Evolutionary conservation across 2,888 invertebrate genomes (phyloP).

Genomic region (Volucella bombylans): DNA sequence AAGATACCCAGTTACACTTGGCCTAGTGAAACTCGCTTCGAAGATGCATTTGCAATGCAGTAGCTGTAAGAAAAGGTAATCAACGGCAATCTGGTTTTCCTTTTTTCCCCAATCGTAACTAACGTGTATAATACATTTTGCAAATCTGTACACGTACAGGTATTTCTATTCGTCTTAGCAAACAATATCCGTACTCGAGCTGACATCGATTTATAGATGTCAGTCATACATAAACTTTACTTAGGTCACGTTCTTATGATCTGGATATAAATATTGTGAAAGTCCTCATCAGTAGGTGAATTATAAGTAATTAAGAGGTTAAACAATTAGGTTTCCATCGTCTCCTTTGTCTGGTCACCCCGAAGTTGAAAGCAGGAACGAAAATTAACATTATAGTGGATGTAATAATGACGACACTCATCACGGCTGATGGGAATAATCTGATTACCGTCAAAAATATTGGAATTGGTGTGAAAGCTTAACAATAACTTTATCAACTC

Average conservation of each 20-base stretch:
- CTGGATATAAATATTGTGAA: conserved; percentile 34
- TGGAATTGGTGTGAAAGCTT: conserved; percentile 34
- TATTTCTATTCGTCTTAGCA: too few species aligned
- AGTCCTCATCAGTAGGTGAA: conserved; percentile 23
- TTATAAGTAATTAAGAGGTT: conserved; percentile 15
- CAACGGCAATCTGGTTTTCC: too few species aligned
- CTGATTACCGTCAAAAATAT: not conserved
- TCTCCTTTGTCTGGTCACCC: conserved; percentile 2
- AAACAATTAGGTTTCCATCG: conserved; percentile 12
- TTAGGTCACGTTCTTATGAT: conserved; percentile 20
- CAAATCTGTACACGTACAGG: too few species aligned
- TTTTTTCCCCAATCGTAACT: too few species aligned
- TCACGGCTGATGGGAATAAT: conserved; percentile 8
- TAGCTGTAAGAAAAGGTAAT: too few species aligned
- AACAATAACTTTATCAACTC: conserved; percentile 24
- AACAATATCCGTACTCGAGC: too few species aligned
- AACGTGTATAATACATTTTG: too few species aligned
- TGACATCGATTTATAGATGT: too few species aligned
- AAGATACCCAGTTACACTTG: too few species aligned
- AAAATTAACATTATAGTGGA: conserved; percentile 33
- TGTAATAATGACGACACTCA: conserved; percentile 7
- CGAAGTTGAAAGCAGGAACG: not conserved
- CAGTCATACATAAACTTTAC: not conserved
- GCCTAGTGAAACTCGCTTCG: too few species aligned
- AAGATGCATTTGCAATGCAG: too few species aligned